Evolutionary conservation across 2,113 vertebrate genomes (phyloP).

Genomic region (Gobiocypris rarus): DNA sequence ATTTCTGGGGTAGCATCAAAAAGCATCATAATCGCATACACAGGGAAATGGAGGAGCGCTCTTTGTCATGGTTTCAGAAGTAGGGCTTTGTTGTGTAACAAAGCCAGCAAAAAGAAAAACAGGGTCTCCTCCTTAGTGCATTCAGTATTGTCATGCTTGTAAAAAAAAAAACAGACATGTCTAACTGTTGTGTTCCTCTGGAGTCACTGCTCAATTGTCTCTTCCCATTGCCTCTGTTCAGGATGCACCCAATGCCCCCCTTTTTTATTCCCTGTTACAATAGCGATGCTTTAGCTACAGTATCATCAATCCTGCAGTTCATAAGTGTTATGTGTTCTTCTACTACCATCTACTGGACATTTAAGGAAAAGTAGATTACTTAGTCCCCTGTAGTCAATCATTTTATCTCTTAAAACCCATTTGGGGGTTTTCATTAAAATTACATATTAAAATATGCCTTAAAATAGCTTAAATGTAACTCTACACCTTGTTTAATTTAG

Average conservation of each 20-base stretch:
- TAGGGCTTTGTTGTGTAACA: slow-evolving; percentile 10
- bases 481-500: too few relatives aligned
- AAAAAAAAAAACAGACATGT: neutral
- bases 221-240: neutral
- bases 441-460: too few relatives aligned
- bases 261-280: neutral
- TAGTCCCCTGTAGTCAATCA: too few relatives aligned
- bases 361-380: neutral
- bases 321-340: neutral
- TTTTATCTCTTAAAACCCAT: too few relatives aligned
- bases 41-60: too few relatives aligned
- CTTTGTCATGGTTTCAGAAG: neutral
- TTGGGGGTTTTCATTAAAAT: too few relatives aligned
- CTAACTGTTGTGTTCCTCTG: neutral
- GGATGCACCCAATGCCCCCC: slow-evolving; percentile 20
- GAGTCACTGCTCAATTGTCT: neutral
- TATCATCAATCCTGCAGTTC: slow-evolving; percentile 10
- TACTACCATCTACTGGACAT: slow-evolving; percentile 63
- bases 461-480: too few relatives aligned
- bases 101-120: neutral
- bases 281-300: neutral
- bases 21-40: neutral
- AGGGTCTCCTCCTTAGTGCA: neutral
- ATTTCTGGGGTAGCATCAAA: neutral
- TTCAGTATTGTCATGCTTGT: neutral